Base-by-base conservation (phyloP, 2,797 vertebrate genomes). In the Chloroceryle inda region DNA sequence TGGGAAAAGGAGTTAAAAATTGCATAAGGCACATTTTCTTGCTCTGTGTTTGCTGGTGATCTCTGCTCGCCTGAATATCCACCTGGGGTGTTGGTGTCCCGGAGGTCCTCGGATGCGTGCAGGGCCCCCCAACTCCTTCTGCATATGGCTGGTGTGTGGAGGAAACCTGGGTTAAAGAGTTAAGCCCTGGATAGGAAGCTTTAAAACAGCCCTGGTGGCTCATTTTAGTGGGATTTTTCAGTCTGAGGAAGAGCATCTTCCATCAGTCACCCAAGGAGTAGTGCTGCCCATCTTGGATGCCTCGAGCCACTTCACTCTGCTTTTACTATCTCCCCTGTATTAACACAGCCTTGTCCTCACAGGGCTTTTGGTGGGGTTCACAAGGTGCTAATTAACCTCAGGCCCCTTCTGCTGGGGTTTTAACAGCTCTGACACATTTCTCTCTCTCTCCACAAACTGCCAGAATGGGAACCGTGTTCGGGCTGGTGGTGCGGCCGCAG, bases 1-100 rank as follows among this genome's bases (percentile, higher is more conserved):
- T 52, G 49, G 26, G 79, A 33, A 47, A 37, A 13, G 13, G 53
- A 72, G 49, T 88, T 88, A 67, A 90, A 85, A 85, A 63, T 59
- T 76, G 55, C 83, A 77, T 53, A 35, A 72, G 49, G 69, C 72
- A n/a, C 27, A 20, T 53, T 81, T 90, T n/a, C 44, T 21, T 62
- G 47, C 31, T 37, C 73, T 31, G 26, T 33, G 33, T 66, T 75
- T 71, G 78, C 27, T 80, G 47, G 72, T 76, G 31, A 80, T 80
- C 74, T 44, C 59, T 29, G 49, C 31, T 73, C 0, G 0, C 33
- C 35, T 75, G 37, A 33, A 40, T 72, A 64, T 17, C 35, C 50
- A 31, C 5, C 35, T 0, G 0, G 50, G 45, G 8, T 27, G 37
- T 0, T 9, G 33, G 15, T 20, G 35, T 71, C 38, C 13, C 0